phyloP scores from a whole-genome alignment of 1,140 invertebrate genomes.

The Trichoplusia ni region DNA sequence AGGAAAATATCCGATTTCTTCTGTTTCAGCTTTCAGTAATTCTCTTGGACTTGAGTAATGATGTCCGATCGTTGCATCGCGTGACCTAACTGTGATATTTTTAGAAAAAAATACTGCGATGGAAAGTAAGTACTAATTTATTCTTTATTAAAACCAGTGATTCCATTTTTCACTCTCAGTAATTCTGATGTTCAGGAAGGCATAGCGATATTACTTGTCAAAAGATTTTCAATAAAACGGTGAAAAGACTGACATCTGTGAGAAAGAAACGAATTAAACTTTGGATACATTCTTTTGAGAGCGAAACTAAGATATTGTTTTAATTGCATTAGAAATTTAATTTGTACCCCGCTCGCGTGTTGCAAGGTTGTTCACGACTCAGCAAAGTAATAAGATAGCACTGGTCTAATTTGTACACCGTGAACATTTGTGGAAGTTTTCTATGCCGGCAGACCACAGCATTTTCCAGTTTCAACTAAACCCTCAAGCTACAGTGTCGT shows the following conservation, averaged over 20 bases:
- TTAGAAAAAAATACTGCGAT: conserved; percentile 11
- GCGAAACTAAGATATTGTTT: background rate
- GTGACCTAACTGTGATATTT: conserved; percentile 29
- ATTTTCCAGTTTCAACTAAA: background rate
- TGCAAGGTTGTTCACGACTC: background rate
- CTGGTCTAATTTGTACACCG: background rate
- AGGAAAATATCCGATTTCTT: conserved; percentile 29
- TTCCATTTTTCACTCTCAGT: too few relatives aligned
- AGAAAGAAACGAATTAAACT: conserved; percentile 12
- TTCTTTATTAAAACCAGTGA: background rate
- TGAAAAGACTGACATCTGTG: background rate
- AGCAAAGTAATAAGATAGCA: background rate
- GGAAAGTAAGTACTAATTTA: conserved; percentile 39
- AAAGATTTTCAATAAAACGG: background rate
- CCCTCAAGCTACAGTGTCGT: background rate
- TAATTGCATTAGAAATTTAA: background rate
- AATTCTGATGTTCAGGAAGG: too few relatives aligned
- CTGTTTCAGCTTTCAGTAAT: conserved; percentile 31
- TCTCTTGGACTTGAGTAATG: conserved; percentile 18
- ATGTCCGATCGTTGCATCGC: background rate
- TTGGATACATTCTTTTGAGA: conserved; percentile 34
- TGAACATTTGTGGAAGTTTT: background rate
- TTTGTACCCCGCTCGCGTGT: background rate
- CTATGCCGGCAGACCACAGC: background rate
- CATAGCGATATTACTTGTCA: background rate